Percentiles rank a stretch among this genome's conserved stretches.
Evolutionary conservation across 2,797 vertebrate genomes (phyloP).

Genomic region (Ptychobarbus kaznakovi): DNA sequence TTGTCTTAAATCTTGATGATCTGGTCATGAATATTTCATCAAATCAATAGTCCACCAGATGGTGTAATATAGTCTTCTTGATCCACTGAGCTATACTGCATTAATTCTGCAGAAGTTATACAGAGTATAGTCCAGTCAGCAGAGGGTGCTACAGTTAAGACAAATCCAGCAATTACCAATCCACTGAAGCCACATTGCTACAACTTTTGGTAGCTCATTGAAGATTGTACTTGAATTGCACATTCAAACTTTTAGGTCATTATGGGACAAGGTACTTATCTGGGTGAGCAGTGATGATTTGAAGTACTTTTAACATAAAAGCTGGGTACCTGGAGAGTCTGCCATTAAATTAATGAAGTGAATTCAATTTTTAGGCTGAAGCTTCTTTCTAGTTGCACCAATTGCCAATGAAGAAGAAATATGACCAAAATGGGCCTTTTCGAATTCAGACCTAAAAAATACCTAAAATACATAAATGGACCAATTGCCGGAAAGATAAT

Average conservation of each 20-base stretch:
- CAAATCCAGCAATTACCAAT: neutral
- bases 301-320: neutral
- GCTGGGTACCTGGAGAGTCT: neutral
- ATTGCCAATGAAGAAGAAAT: neutral
- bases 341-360: neutral
- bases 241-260: neutral
- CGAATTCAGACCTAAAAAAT: neutral
- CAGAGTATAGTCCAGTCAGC: neutral
- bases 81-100: neutral
- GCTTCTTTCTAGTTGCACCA: neutral
- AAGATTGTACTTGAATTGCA: neutral
- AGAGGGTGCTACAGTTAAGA: conserved; percentile 31
- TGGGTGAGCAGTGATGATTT: neutral
- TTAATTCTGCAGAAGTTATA: neutral
- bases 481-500: neutral
- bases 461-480: neutral
- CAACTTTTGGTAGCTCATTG: neutral
- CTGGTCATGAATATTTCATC: neutral
- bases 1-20: neutral
- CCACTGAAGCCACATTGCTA: neutral
- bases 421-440: neutral
- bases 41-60: conserved; percentile 20
- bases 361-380: neutral
- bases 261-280: neutral
- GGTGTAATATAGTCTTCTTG: neutral